Evolutionary conservation across 2,113 vertebrate genomes (phyloP).

Genomic region (Lynx canadensis): DNA sequence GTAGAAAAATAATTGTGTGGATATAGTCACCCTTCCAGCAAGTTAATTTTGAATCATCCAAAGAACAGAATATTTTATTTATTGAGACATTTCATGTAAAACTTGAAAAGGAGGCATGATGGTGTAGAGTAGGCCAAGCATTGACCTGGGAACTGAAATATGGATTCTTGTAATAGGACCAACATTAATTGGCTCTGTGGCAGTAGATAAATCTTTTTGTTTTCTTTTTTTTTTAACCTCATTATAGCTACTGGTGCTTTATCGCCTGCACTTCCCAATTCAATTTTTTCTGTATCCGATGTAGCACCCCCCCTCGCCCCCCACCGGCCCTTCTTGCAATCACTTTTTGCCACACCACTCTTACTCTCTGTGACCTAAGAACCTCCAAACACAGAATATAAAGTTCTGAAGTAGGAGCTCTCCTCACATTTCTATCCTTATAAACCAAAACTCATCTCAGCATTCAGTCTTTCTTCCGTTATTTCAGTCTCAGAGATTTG

Average conservation of each 20-base stretch:
- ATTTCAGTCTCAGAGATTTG: background rate
- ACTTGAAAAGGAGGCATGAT: background rate
- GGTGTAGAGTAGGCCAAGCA: background rate
- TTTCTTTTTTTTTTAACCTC: background rate
- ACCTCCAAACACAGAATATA: background rate
- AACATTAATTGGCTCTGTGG: background rate
- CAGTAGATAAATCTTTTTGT: background rate
- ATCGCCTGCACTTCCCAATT: background rate
- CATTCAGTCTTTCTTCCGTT: background rate
- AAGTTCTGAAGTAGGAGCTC: background rate
- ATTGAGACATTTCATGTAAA: background rate
- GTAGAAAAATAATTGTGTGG: background rate
- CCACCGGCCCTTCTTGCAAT: background rate
- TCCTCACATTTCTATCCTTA: background rate
- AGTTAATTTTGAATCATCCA: background rate
- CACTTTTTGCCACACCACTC: background rate
- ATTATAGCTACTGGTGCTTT: background rate
- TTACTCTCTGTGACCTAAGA: background rate
- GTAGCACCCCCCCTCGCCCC: background rate
- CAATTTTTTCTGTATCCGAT: background rate
- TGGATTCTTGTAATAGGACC: background rate
- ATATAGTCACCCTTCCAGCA: background rate
- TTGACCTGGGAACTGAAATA: background rate
- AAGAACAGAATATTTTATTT: constrained; percentile 21
- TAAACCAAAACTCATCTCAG: background rate